These are phyloP conservation scores for Ernsta delagoae DNA, from an alignment of 2,888 invertebrate genomes.

Conservation along the genomic window DNA sequence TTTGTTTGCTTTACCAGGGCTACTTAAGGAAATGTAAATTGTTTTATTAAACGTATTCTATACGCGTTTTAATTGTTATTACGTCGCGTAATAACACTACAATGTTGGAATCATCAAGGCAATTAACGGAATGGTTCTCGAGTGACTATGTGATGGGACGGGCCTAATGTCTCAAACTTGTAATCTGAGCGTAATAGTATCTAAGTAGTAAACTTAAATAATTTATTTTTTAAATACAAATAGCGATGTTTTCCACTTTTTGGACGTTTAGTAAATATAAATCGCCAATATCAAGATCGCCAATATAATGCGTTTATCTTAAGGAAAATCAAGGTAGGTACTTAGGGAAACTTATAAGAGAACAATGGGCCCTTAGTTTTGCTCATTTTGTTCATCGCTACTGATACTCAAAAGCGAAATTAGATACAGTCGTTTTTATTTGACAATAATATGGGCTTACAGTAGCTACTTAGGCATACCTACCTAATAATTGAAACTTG, in stretches of 20 bases:
- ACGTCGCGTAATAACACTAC: neutral
- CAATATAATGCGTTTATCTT: neutral
- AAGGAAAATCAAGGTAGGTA: neutral
- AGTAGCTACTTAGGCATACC: too few species aligned
- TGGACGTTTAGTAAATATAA: neutral
- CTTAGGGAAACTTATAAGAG: neutral
- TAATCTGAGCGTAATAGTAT: neutral
- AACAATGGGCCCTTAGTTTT: neutral
- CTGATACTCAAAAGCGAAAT: neutral
- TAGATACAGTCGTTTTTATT: neutral
- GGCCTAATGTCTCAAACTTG: slow-evolving; percentile 1
- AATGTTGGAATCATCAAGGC: slow-evolving; percentile 20
- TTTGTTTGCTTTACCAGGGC: neutral
- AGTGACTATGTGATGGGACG: neutral
- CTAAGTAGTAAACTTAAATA: neutral
- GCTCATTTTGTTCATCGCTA: neutral
- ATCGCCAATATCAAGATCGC: neutral
- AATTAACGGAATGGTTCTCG: slow-evolving; percentile 24
- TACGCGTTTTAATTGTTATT: slow-evolving; percentile 12
- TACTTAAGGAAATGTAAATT: neutral
- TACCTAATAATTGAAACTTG: too few species aligned
- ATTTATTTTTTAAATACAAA: neutral
- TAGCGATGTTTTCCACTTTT: neutral
- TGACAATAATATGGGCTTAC: neutral
- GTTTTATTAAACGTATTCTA: slow-evolving; percentile 1